These are phyloP conservation scores for Acromyrmex echinatior DNA, from an alignment of 1,140 invertebrate species.

Conservation along the genomic window DNA sequence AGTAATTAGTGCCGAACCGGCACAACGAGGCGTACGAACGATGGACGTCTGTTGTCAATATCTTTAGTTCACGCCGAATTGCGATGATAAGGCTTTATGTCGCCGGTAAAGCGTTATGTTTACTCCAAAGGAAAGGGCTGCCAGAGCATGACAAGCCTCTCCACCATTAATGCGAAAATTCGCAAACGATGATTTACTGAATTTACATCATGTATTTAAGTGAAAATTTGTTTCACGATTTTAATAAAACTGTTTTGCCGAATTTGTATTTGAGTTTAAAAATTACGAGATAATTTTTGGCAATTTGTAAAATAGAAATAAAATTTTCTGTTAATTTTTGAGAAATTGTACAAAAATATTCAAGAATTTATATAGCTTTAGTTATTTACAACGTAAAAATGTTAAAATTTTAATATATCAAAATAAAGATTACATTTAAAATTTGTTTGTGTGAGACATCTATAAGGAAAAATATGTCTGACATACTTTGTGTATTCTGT, in stretches of 20 bases:
- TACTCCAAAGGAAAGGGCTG: neutral
- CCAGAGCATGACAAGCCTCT: neutral
- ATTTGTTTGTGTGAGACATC: neutral
- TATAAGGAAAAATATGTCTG: neutral
- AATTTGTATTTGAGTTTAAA: neutral
- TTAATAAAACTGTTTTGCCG: neutral
- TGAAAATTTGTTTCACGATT: constrained; percentile 14
- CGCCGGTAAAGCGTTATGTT: neutral
- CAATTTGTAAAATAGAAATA: neutral
- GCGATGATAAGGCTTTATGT: constrained; percentile 1
- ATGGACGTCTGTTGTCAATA: constrained; percentile 29
- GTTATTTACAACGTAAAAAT: neutral
- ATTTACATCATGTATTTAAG: neutral
- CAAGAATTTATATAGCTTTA: neutral
- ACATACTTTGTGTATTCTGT: no score
- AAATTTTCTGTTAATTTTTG: neutral
- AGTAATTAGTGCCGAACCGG: constrained; percentile 44
- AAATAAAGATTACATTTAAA: constrained; percentile 8
- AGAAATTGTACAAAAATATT: neutral
- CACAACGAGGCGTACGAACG: neutral
- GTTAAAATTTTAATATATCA: neutral
- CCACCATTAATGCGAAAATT: neutral
- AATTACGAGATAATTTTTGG: neutral
- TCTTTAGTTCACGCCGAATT: constrained; percentile 35
- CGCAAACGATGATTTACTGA: neutral